Conservation (phyloP, 2,888 invertebrate species). For the Xestia xanthographa region DNA sequence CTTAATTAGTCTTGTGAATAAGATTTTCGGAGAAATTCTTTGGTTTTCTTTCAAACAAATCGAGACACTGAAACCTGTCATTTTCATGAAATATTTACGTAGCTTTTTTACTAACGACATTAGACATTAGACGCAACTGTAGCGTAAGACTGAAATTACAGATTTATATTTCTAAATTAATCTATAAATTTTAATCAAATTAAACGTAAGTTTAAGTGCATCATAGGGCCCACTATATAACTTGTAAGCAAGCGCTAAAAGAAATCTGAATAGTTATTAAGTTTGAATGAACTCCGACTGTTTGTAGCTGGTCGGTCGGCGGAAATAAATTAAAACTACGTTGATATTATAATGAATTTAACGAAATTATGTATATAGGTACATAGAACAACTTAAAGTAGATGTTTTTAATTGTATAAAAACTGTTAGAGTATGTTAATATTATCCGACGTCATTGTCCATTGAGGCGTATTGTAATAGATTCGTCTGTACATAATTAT, state of each 20-base stretch:
- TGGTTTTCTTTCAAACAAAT: constrained; percentile 5
- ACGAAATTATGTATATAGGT: constrained; percentile 83
- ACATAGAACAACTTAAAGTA: constrained; percentile 68
- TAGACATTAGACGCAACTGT: constrained; percentile 6
- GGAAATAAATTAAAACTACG: constrained; percentile 72
- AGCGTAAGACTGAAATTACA: constrained; percentile 29
- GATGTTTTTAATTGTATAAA: constrained; percentile 70
- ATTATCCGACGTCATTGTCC: constrained; percentile 59
- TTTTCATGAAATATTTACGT: not conserved
- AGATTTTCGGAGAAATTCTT: not conserved
- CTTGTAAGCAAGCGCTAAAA: constrained; percentile 56
- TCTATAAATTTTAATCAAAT: constrained; percentile 12
- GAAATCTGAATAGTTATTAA: constrained; percentile 77
- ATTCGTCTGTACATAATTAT: constrained; percentile 38
- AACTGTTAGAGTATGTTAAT: constrained; percentile 65
- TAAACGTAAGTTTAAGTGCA: constrained; percentile 40
- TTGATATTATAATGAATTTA: constrained; percentile 83
- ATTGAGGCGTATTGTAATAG: constrained; percentile 58
- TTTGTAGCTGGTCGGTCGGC: constrained; percentile 52
- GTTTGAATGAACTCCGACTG: constrained; percentile 60
- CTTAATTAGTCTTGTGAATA: not conserved
- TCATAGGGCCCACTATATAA: constrained; percentile 39
- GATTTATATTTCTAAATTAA: constrained; percentile 19
- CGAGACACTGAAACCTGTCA: not conserved
- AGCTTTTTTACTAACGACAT: constrained; percentile 1